Conservation (phyloP, 53 echinoderm and acorn worm species). For the Echinometra lucunter region DNA sequence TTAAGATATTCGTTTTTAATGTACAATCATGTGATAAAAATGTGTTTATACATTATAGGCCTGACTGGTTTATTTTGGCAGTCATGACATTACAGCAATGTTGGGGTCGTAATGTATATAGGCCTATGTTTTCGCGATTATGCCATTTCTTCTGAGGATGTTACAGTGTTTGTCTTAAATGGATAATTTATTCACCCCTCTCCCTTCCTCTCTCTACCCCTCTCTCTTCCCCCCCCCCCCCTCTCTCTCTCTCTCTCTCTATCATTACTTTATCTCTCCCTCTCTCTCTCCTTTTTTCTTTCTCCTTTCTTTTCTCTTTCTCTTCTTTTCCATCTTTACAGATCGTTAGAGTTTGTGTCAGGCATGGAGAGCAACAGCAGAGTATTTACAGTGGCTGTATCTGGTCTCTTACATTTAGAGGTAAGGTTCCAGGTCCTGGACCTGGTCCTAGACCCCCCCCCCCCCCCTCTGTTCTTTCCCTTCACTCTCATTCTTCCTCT, state of each 20-base stretch:
- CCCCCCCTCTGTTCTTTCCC: neutral
- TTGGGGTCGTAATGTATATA: too few relatives aligned
- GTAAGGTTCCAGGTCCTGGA: conserved; percentile 56
- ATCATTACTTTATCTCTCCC: too few relatives aligned
- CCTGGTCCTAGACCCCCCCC: neutral
- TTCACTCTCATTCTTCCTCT: neutral
- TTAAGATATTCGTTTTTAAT: too few relatives aligned
- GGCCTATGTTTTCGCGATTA: too few relatives aligned
- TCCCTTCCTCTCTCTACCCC: neutral
- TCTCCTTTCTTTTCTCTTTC: neutral
- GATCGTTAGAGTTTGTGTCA: conserved; percentile 93
- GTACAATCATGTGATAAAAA: too few relatives aligned
- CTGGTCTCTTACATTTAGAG: conserved; percentile 89
- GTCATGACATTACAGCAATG: too few relatives aligned
- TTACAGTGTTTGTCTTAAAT: too few relatives aligned
- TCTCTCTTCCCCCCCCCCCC: too few relatives aligned
- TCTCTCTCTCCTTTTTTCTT: neutral
- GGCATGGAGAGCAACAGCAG: conserved; percentile 96
- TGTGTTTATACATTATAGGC: too few relatives aligned
- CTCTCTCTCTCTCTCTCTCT: too few relatives aligned
- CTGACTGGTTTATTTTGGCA: too few relatives aligned
- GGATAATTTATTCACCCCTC: neutral
- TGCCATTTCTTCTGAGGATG: too few relatives aligned
- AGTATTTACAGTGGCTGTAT: conserved; percentile 90
- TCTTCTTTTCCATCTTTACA: conserved; percentile 26